Evolutionary conservation across 2,797 vertebrate genomes (phyloP), one percentile per base, ranked within the genome.

Genomic region (Aplochiton taeniatus): DNA sequence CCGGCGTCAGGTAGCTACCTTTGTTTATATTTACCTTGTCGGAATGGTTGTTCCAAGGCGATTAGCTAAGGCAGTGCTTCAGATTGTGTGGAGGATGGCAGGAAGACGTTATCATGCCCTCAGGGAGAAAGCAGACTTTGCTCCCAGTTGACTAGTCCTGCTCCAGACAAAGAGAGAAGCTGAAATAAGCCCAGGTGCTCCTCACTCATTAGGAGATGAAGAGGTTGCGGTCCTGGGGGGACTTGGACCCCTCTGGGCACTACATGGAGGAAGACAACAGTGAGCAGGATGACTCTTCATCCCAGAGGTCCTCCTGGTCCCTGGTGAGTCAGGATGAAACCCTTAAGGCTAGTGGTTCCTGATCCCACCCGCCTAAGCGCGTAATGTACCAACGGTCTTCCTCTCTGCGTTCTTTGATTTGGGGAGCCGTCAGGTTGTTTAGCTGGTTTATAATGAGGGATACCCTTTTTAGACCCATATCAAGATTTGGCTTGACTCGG

Each of bases 311-410:
- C 0, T 83, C 88, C 17, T 93, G 81, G 90, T 91, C 82, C 60
- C 83, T 90, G 90, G 90, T 93, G 85, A 93, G 91, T 90, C 60
- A 68, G 63, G 11, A 11, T 17, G 10, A 18, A 54, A 19, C 20
- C 1, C 8, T 51, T 17, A 16, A 14, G 14, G 13, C 2, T 16
- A 2, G 14, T 17, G n/a, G 14, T 16, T 16, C 50, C 50, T 7
- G 14, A 4, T 17, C 50, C 14, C 16, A 14, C 14, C 14, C 1
- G 12, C n/a, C 31, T 31, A 6, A 31, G 31, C n/a, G 31, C 6
- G 31, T 31, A 2, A 31, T 2, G 31, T n/a, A n/a, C n/a, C 51
- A 4, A 53, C 19, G 16, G 10, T 52, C 17, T 52, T 18, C n/a
- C 9, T 8, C 4, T 53, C 8, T 53, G 51, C 17, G 50, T 18